Conservation (phyloP, 2,888 invertebrate species). For the Rhodophaea formosa region DNA sequence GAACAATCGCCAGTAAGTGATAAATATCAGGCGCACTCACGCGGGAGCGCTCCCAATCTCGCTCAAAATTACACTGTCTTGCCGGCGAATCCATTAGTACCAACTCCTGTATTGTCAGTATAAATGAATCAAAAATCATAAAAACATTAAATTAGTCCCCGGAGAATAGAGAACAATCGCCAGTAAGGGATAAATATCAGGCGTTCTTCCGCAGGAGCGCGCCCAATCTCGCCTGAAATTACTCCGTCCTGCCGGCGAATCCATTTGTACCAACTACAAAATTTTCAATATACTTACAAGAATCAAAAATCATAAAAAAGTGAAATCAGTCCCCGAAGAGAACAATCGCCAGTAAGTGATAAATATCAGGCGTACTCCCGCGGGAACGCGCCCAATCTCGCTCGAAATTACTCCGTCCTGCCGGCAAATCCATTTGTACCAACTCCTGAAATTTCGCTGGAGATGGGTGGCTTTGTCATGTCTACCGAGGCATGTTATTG, state of each 20-base stretch:
- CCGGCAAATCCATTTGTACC: neutral
- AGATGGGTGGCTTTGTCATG: neutral
- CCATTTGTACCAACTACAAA: slow-evolving; percentile 33
- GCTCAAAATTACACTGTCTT: slow-evolving; percentile 36
- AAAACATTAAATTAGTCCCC: too few relatives aligned
- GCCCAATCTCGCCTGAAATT: too few relatives aligned
- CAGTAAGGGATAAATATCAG: too few relatives aligned
- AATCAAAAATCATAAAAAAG: too few relatives aligned
- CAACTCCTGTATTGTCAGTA: slow-evolving; percentile 32
- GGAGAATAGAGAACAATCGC: too few relatives aligned
- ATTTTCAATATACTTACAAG: too few relatives aligned
- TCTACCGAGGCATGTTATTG: neutral
- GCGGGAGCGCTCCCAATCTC: slow-evolving; percentile 37
- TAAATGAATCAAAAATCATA: too few relatives aligned
- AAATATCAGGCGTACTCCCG: slow-evolving; percentile 4
- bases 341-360: neutral
- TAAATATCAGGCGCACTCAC: neutral
- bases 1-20: neutral
- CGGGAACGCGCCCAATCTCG: slow-evolving; percentile 4
- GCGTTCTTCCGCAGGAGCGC: too few relatives aligned
- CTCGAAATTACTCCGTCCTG: slow-evolving; percentile 5
- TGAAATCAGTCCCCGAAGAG: too few relatives aligned
- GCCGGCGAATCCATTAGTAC: slow-evolving; percentile 35
- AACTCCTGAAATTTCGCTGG: neutral
- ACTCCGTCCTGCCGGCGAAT: slow-evolving; percentile 19